Percentiles rank a stretch among this genome's conserved stretches.
phyloP scores from a whole-genome alignment of 2,113 vertebrate genomes.

The Menura novaehollandiae region DNA sequence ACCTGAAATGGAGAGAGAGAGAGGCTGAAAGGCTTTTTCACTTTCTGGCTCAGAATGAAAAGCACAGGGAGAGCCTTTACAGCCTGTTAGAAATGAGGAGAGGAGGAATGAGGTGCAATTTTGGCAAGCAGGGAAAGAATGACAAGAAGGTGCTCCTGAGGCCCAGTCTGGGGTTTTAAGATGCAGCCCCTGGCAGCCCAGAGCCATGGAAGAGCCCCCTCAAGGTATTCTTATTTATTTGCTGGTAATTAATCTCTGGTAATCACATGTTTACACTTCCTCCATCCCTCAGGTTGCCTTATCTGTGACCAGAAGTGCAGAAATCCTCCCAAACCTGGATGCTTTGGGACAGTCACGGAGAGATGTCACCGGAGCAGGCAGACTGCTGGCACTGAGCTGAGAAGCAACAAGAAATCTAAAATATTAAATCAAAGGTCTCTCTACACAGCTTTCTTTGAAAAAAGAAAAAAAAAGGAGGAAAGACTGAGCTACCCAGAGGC shows the following conservation, averaged over 20 bases:
- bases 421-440: neutral
- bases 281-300: neutral
- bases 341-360: neutral
- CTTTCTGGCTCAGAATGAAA: neutral
- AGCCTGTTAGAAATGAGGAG: neutral
- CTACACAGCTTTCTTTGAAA: neutral
- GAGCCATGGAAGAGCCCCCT: neutral
- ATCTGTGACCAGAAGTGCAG: neutral
- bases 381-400: neutral
- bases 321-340: neutral
- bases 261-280: neutral
- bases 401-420: neutral
- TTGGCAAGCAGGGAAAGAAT: neutral
- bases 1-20: neutral
- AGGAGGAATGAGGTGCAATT: neutral
- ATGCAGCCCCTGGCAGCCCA: neutral
- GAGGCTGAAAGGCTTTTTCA: neutral
- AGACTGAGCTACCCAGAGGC: neutral
- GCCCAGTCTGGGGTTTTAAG: neutral
- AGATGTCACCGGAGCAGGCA: neutral
- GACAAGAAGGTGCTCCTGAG: neutral
- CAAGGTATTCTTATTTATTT: neutral
- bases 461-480: neutral
- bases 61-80: neutral
- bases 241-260: neutral